These are phyloP conservation scores for Thermophis baileyi DNA, from an alignment of 2,113 vertebrate genomes.

Conservation along the genomic window DNA sequence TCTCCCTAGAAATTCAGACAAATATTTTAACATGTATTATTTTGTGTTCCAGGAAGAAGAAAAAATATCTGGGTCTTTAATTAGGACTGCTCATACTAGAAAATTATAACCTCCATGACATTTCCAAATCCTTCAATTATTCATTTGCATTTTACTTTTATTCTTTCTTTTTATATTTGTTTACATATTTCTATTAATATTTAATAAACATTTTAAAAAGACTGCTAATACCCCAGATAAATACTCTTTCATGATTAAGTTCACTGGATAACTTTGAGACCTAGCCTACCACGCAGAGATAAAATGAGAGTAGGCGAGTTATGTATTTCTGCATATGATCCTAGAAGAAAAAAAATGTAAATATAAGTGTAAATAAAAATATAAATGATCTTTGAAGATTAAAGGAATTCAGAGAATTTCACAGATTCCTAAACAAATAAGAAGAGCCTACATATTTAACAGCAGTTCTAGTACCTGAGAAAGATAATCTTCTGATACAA, in stretches of 20 bases:
- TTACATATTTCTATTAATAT: neutral
- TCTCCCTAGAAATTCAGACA: neutral
- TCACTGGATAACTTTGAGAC: neutral
- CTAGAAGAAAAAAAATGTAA: neutral
- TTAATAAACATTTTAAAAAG: neutral
- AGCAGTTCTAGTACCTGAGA: neutral
- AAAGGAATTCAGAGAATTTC: neutral
- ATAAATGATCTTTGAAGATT: neutral
- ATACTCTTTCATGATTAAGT: neutral
- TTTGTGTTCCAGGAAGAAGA: neutral
- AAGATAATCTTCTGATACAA: neutral
- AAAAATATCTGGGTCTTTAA: neutral
- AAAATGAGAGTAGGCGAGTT: neutral
- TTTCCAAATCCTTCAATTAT: neutral
- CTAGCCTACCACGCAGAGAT: neutral
- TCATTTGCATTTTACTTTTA: neutral
- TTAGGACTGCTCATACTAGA: neutral
- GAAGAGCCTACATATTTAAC: neutral
- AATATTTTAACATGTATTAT: neutral
- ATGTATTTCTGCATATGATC: neutral
- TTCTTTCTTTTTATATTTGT: neutral
- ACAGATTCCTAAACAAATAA: neutral
- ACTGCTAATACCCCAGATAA: neutral
- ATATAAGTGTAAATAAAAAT: neutral
- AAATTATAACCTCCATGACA: neutral